These are phyloP conservation scores for Chironex yamaguchii DNA, from an alignment of 30 jellyfish, hydroid and myxozoan genomes.

Conservation along the genomic window DNA sequence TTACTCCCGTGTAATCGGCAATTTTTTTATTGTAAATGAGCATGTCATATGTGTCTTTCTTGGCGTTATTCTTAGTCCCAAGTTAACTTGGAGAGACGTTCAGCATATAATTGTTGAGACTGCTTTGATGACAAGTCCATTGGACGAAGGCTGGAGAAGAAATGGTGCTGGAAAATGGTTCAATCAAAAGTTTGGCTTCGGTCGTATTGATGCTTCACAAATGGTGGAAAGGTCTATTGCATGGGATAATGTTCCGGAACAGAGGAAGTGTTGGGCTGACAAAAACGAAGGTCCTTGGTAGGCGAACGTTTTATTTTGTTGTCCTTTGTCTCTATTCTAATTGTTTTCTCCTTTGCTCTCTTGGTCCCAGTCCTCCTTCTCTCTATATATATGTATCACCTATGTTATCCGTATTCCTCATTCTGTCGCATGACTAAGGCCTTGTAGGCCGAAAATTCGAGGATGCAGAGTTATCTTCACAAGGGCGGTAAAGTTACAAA, in stretches of 20 bases:
- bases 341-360: background rate
- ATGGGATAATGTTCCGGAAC: slow-evolving; percentile 91
- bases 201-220: slow-evolving; percentile 97
- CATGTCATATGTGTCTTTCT: no score
- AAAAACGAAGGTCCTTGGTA: slow-evolving; percentile 98
- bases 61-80: slow-evolving; percentile 86
- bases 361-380: no score
- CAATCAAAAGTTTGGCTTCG: slow-evolving; percentile 98
- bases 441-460: no score
- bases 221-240: slow-evolving; percentile 81
- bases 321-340: background rate
- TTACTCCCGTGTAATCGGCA: no score
- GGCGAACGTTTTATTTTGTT: background rate
- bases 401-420: no score
- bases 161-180: slow-evolving; percentile 99
- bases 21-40: no score
- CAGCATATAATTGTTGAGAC: slow-evolving; percentile 97
- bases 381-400: no score
- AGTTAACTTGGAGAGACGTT: slow-evolving; percentile 97
- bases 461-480: no score
- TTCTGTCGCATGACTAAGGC: no score
- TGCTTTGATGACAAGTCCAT: slow-evolving; percentile 97
- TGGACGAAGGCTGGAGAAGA: slow-evolving; percentile 98
- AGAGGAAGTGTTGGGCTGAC: slow-evolving; percentile 91
- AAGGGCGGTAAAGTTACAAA: background rate